Evolutionary conservation across 2,113 vertebrate species (phyloP), one percentile per base, ranked within the genome.

Genomic region (Leiothrix lutea): DNA sequence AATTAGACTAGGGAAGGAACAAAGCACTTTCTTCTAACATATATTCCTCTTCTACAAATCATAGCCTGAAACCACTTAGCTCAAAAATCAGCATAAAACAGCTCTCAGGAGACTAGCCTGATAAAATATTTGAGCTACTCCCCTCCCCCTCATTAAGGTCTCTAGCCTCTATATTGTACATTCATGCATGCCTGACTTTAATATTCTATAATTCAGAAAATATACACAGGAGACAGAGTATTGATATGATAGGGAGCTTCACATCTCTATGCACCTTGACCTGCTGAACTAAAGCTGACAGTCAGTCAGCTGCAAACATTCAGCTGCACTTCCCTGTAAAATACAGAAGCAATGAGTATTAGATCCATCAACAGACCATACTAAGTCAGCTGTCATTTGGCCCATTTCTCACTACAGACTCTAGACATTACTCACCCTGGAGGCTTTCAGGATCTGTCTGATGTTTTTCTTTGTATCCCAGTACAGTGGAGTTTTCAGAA

Each of bases 281-380:
- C 97, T 95, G 74, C 92, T 98, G 97, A 98, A 98, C 98, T 97
- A 66, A 98, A 98, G 97, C 97, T 98, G 98, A 95, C 94, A 97
- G 94, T 69, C 93, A 90, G 81, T 96, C 96, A 93, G 79, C 90
- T 96, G 90, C 72, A 92, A 98, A 90, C 38, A 75, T 96, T 93
- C 92, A 47, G 53, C 81, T 96, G 86, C 36, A 47, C 60, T 90
- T 92, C 61, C 45, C 72, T 28, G 44, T 70, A 69, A 70, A 94
- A 86, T 40, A 85, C 69, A 91, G 96, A 97, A 95, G 85, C 70
- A 38, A 26, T 82, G 70, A 97, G 85, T 84, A 74, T 95, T 95
- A 97, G 78, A 92, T 88, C 78, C 86, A 65, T 82, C 96, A 97
- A 97, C 88, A 98, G 94, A 84, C 89, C 42, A 51, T 71, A 90